A percentile compares a stretch with the other conserved stretches of the same genome.
These are phyloP conservation scores for Xiphorhynchus elegans DNA, from an alignment of 2,113 vertebrate genomes.

Conservation along the genomic window DNA sequence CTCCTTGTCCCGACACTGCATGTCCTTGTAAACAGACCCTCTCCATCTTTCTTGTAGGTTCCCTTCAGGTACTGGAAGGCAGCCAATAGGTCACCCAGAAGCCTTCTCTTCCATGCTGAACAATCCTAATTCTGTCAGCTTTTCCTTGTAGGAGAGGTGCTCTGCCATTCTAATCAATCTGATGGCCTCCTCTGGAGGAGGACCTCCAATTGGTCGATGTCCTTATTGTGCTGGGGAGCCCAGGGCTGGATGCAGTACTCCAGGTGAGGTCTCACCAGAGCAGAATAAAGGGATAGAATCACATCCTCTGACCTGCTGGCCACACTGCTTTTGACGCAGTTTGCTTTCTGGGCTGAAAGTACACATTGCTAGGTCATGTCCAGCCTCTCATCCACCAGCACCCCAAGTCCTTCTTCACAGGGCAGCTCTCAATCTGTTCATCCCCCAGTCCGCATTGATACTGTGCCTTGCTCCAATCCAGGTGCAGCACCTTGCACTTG, in stretches of 20 bases:
- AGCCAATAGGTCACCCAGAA: not conserved
- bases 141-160: not conserved
- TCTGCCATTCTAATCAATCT: not conserved
- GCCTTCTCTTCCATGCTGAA: not conserved
- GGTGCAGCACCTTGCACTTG: not conserved
- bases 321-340: not conserved
- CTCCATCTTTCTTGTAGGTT: not conserved
- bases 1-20: not conserved
- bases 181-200: not conserved
- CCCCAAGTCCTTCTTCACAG: not conserved
- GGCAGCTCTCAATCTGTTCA: not conserved
- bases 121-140: not conserved
- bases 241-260: not conserved
- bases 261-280: not conserved
- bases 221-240: not conserved
- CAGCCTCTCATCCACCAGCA: not conserved
- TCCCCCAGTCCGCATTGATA: accelerated
- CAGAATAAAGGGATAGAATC: not conserved
- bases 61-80: not conserved
- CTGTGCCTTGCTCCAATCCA: not conserved
- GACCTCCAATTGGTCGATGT: not conserved
- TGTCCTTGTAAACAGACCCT: not conserved
- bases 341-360: not conserved
- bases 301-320: not conserved
- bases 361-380: not conserved